Evolutionary conservation across 2,113 vertebrate species (phyloP), one percentile per base, ranked within the genome.

Genomic region (Bufo gargarizans): DNA sequence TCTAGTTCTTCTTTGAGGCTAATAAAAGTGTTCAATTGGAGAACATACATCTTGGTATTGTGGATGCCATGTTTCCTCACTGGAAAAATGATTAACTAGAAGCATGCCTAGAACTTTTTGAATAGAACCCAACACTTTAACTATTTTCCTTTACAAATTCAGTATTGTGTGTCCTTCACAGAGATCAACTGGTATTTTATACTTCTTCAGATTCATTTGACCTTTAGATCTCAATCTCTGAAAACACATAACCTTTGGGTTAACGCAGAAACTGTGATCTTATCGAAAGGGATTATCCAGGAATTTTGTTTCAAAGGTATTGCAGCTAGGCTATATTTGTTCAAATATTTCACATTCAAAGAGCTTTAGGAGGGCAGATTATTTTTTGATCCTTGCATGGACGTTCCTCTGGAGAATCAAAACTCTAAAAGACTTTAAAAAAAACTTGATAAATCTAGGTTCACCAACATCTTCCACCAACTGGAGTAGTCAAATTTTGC

Each of bases 161-260:
- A 17, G 20, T 45, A 76, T 76, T 20, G 49, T 50, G 45, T 50
- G 17, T 50, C 72, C 72, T 20, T 76, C 72, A 76, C 72, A 76
- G 20, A 10, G 45, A 76, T 49, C 45, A 50, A 2, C 6, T 20
- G 2, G 49, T 76, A 50, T 50, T 76, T 76, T 20, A 19, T 3
- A 20, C 47, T 8, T 20, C 72, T 76, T 76, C 43, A 76, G 72
- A 76, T 76, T 76, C 20, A 49, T 50, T 76, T 76, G 72, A 50
- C 72, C 72, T 76, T 76, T 76, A 19, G 33, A 76, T 50, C 72
- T 76, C 72, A 76, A 50, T 76, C 45, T 49, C 47, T 20, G 72
- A 49, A 50, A 50, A 76, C 72, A 76, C 9, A 16, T 76, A 76
- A 76, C 45, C 72, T 76, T 76, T 76, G 72, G 45, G 72, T 76